A percentile compares a stretch with the other conserved stretches of the same genome.
Conservation (phyloP, 2,888 invertebrate species). For the Plemyria rubiginata region DNA sequence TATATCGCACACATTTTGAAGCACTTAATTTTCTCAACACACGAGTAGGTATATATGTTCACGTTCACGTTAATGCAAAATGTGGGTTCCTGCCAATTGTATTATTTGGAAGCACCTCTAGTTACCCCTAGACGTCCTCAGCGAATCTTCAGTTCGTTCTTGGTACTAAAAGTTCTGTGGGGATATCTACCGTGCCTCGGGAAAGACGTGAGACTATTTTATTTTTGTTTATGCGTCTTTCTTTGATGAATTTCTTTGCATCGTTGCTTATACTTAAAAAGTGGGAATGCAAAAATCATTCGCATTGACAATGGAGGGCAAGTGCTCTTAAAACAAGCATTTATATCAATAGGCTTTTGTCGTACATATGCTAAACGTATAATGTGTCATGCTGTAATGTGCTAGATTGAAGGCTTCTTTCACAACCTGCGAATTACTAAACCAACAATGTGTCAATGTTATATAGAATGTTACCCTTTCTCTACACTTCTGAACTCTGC, state of each 20-base stretch:
- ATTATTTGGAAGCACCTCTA: too few species aligned
- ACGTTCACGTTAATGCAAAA: too few species aligned
- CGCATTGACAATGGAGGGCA: conserved; percentile 23
- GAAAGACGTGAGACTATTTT: background rate
- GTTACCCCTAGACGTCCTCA: too few species aligned
- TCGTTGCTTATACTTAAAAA: conserved; percentile 35
- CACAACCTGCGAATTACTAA: conserved; percentile 27
- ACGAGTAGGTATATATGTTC: too few species aligned
- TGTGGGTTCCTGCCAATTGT: too few species aligned
- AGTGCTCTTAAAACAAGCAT: conserved; percentile 36
- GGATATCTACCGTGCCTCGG: too few species aligned
- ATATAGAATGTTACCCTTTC: background rate
- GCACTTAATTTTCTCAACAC: conserved; percentile 14
- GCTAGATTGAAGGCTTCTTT: conserved; percentile 40
- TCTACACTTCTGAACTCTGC: background rate
- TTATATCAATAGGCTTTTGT: conserved; percentile 57
- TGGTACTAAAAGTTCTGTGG: too few species aligned
- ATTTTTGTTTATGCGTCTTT: conserved; percentile 3
- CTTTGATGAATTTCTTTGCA: conserved; percentile 21
- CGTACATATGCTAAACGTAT: conserved; percentile 54
- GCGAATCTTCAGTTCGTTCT: too few species aligned
- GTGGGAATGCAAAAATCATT: conserved; percentile 24
- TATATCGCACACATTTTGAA: conserved; percentile 1
- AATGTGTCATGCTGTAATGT: conserved; percentile 54
- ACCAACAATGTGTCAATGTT: background rate